These are phyloP conservation scores for Mastacembelus armatus DNA, from an alignment of 2,797 vertebrate genomes.

Conservation along the genomic window DNA sequence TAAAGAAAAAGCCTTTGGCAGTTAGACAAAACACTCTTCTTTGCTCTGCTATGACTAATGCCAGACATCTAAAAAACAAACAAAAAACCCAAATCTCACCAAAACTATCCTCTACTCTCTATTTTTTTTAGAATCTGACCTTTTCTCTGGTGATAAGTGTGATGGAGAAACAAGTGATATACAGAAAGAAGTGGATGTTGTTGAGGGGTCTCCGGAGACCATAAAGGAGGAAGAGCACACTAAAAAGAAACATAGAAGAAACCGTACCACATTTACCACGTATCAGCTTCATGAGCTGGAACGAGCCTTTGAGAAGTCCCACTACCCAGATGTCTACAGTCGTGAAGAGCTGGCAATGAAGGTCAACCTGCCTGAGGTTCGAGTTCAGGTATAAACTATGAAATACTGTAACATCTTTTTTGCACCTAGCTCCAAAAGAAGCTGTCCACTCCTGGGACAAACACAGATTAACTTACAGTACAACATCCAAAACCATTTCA, in stretches of 20 bases:
- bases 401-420: neutral
- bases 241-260: conserved; percentile 92
- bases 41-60: too few relatives aligned
- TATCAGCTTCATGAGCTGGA: conserved; percentile 95
- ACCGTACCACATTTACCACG: conserved; percentile 93
- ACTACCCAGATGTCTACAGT: conserved; percentile 94
- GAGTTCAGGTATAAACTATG: conserved; percentile 88
- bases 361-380: conserved; percentile 92
- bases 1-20: too few relatives aligned
- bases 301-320: conserved; percentile 92
- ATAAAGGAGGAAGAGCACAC: conserved; percentile 85
- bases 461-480: neutral
- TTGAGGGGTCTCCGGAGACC: conserved; percentile 78
- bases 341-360: conserved; percentile 93
- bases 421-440: neutral
- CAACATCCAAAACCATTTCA: neutral
- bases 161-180: conserved; percentile 83
- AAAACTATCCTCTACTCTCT: neutral
- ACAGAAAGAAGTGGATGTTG: conserved; percentile 71
- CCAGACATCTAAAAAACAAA: too few relatives aligned
- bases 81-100: too few relatives aligned
- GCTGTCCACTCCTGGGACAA: neutral
- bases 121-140: conserved; percentile 71
- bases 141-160: conserved; percentile 87
- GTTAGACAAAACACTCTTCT: too few relatives aligned